Base-by-base conservation (phyloP, 1,140 invertebrate genomes). In the Musca domestica region DNA sequence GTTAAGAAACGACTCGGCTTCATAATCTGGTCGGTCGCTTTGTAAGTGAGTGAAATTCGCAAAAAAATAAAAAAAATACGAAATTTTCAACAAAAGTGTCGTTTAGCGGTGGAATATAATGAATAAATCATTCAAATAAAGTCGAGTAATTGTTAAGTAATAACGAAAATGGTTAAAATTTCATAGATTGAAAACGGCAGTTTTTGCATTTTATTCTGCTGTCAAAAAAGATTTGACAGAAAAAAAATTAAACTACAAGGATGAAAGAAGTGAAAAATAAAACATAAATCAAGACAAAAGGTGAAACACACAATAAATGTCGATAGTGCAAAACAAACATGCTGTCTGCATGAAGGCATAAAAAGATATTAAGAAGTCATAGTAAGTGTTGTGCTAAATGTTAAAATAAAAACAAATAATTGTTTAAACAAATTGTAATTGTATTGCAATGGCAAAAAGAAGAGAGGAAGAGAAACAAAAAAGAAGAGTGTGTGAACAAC, bases 161-260 rank as follows among this genome's bases (percentile, higher is more conserved):
- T 34, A 41, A 41, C 4, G 34, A 41, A 41, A 41, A 41, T 41
- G 34, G 12, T 58, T 19, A 61, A 20, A 19, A n/a, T 27, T 56
- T 56, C 7, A 19, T 61, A 41, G 56, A n/a, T 41, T 20, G 27
- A 34, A 41, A 61, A 61, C 56, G 56, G 56, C 30, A 61, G 34
- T 61, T 61, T 61, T 34, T 20, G 56, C 27, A 61, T n/a, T 41
- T 61, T 58, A 41, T 61, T 12, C 27, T 61, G n/a, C 56, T 61
- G 56, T 61, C 56, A 61, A 61, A 61, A 58, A 58, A 19, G 7
- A 61, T 61, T 61, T 61, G 56, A 61, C 56, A 61, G 56, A 61
- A 34, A 41, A 41, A 30, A 41, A 41, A 41, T 41, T 41, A 41
- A 41, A 41, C 6, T 41, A 41, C 34, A 41, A 41, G 34, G 34